A percentile compares a stretch with the other conserved stretches of the same genome.
These are phyloP conservation scores for Xylocampa areola DNA, from an alignment of 2,888 invertebrate genomes.

Conservation along the genomic window DNA sequence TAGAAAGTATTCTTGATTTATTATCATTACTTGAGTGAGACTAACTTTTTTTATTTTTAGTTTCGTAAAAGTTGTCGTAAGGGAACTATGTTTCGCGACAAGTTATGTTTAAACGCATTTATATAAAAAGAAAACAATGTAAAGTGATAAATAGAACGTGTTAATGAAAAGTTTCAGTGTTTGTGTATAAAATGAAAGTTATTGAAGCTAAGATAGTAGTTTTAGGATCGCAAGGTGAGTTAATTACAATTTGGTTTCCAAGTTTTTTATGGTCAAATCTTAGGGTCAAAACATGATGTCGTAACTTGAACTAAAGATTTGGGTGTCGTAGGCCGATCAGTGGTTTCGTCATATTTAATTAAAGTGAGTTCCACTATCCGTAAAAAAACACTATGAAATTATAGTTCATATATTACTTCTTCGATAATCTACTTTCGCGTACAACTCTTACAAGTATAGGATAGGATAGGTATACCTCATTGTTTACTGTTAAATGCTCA, in stretches of 20 bases:
- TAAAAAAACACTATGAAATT: too few relatives aligned
- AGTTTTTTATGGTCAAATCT: slow-evolving; percentile 23
- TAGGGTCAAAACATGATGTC: too few relatives aligned
- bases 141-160: slow-evolving; percentile 43
- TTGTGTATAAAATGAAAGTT: slow-evolving; percentile 91
- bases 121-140: slow-evolving; percentile 52
- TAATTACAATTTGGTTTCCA: slow-evolving; percentile 22
- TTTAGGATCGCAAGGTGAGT: slow-evolving; percentile 94
- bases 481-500: too few relatives aligned
- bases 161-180: slow-evolving; percentile 40
- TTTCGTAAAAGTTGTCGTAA: slow-evolving; percentile 23
- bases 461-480: too few relatives aligned
- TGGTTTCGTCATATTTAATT: slow-evolving; percentile 28
- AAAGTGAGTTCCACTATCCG: too few relatives aligned
- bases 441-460: too few relatives aligned
- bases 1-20: slow-evolving; percentile 25
- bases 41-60: slow-evolving; percentile 36
- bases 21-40: neutral
- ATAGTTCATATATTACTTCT: too few relatives aligned
- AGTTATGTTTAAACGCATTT: slow-evolving; percentile 41
- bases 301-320: slow-evolving; percentile 35
- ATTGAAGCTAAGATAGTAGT: slow-evolving; percentile 96
- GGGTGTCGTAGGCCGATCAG: slow-evolving; percentile 14
- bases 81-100: slow-evolving; percentile 22
- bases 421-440: too few relatives aligned